Evolutionary conservation across 2,113 vertebrate genomes (phyloP).

Genomic region (Sinocyclocheilus rhinocerous): DNA sequence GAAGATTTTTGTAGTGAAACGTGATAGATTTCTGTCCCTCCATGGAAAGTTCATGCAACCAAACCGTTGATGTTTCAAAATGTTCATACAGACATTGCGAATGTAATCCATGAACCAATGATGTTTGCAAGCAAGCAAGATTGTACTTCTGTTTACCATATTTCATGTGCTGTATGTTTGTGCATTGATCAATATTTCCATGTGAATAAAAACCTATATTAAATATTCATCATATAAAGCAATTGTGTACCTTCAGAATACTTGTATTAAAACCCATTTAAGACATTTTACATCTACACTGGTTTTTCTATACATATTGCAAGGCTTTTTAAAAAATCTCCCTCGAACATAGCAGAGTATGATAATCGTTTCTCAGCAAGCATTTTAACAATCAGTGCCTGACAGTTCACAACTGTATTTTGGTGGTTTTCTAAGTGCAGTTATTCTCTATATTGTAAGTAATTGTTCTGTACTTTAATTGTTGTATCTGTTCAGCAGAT

Average conservation of each 20-base stretch:
- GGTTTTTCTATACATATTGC: not conserved
- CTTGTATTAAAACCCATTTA: not conserved
- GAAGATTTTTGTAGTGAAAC: not conserved
- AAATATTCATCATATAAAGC: not conserved
- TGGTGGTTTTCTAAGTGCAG: not conserved
- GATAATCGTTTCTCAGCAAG: not conserved
- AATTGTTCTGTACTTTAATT: not conserved
- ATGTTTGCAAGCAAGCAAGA: not conserved
- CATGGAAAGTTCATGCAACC: not conserved
- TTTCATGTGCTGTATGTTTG: not conserved
- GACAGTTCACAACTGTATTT: not conserved
- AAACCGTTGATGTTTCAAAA: not conserved
- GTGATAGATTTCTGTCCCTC: not conserved
- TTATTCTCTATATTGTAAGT: not conserved
- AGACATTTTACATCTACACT: not conserved
- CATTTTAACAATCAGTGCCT: not conserved
- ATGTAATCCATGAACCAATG: not conserved
- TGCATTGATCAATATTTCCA: not conserved
- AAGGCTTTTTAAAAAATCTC: not conserved
- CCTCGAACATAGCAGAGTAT: not conserved
- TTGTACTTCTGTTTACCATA: not conserved
- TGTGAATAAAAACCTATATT: not conserved
- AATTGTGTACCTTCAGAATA: not conserved
- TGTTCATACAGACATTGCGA: not conserved
- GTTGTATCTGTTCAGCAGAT: constrained; percentile 20